Evolutionary conservation across 2,797 vertebrate genomes (phyloP).

Genomic region (Gephyroberyx darwinii): DNA sequence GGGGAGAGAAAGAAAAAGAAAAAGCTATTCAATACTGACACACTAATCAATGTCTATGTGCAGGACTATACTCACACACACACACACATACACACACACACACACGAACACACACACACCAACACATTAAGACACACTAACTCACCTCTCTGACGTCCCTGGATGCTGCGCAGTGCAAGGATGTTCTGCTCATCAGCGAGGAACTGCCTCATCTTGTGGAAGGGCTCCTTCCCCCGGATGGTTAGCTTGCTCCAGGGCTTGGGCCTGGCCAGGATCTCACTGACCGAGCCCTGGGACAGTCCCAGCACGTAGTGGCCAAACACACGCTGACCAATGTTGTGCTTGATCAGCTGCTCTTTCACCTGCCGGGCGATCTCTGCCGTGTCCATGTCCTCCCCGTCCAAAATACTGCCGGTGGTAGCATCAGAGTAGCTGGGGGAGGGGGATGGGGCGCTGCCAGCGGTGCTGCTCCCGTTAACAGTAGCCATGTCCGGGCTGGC

Average conservation of each 20-base stretch:
- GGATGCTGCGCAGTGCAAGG: conserved; percentile 95
- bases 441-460: conserved; percentile 89
- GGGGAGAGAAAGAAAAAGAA: conserved; percentile 70
- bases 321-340: conserved; percentile 97
- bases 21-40: conserved; percentile 75
- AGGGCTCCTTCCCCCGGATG: conserved; percentile 95
- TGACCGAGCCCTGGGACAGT: conserved; percentile 96
- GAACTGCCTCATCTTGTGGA: conserved; percentile 99
- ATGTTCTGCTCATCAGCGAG: conserved; percentile 97
- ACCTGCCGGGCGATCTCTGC: conserved; percentile 96
- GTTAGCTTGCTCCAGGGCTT: conserved; percentile 98
- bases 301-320: conserved; percentile 97
- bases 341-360: conserved; percentile 98
- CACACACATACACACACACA: conserved; percentile 47
- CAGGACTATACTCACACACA: conserved; percentile 58
- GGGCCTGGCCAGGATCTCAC: conserved; percentile 94
- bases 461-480: conserved; percentile 78
- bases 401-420: conserved; percentile 86
- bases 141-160: conserved; percentile 96
- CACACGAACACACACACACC: conserved; percentile 26
- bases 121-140: conserved; percentile 32
- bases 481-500: conserved; percentile 86
- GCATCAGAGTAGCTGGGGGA: conserved; percentile 95
- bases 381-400: conserved; percentile 97
- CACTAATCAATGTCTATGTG: conserved; percentile 72